phyloP scores from a whole-genome alignment of 2,888 invertebrate genomes.

The Trichogramma evanescens region DNA sequence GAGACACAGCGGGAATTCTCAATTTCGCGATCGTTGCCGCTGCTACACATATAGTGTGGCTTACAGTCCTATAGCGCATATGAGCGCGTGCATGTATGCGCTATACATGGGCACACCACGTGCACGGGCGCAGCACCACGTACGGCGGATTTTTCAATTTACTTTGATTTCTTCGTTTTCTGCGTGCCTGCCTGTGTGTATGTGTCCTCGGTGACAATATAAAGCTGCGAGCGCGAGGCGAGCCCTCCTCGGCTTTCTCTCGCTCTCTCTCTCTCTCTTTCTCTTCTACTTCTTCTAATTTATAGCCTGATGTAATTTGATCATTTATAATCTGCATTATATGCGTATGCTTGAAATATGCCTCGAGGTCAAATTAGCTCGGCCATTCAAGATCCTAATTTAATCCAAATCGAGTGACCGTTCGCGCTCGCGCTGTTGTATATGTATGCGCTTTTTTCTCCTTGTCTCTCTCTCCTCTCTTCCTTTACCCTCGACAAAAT shows the following conservation, averaged over 20 bases:
- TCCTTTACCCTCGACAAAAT: too few species aligned
- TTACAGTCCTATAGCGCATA: too few species aligned
- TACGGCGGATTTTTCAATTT: slow-evolving; percentile 18
- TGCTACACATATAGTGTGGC: too few species aligned
- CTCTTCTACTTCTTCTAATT: background rate
- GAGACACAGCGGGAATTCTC: slow-evolving; percentile 20
- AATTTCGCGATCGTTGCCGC: too few species aligned
- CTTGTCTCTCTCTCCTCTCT: too few species aligned
- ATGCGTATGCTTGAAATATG: slow-evolving; percentile 1
- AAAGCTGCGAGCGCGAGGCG: background rate
- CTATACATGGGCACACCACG: too few species aligned
- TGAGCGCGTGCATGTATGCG: too few species aligned
- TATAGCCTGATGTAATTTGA: background rate
- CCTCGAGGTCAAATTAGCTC: slow-evolving; percentile 10
- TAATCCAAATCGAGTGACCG: slow-evolving; percentile 12
- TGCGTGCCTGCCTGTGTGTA: background rate
- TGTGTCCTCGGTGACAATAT: slow-evolving; percentile 12
- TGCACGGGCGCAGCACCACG: too few species aligned
- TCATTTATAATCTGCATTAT: background rate
- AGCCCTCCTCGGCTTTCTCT: too few species aligned
- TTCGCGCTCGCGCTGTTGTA: background rate
- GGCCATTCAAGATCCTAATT: slow-evolving; percentile 11
- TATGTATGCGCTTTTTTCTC: too few species aligned
- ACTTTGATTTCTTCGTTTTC: slow-evolving; percentile 3
- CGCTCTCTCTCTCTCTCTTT: too few species aligned